Percentiles rank a stretch among this genome's conserved stretches.
Conservation (phyloP, 2,888 invertebrate species). For the Adineta ricciae region DNA sequence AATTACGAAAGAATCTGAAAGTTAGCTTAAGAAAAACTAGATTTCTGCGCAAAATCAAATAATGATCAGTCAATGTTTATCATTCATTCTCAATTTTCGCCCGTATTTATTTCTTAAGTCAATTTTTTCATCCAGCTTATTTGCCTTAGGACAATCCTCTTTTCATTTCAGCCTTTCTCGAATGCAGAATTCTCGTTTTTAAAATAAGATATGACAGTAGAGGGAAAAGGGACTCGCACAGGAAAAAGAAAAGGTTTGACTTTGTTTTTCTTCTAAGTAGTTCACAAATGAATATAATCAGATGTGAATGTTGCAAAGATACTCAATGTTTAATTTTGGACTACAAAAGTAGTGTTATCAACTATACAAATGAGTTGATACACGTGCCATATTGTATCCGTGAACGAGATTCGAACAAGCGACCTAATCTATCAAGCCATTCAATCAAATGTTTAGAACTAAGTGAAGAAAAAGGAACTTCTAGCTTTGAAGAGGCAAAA, state of each 20-base stretch:
- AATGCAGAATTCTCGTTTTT: not conserved
- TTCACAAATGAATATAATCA: not conserved
- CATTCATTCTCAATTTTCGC: too few species aligned
- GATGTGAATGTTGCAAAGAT: not conserved
- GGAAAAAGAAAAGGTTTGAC: not conserved
- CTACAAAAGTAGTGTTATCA: not conserved
- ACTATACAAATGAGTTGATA: not conserved
- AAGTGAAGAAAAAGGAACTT: not conserved
- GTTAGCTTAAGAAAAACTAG: not conserved
- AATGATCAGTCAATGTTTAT: too few species aligned
- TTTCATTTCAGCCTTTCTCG: too few species aligned
- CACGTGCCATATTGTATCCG: not conserved
- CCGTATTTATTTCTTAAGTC: too few species aligned
- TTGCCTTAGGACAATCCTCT: too few species aligned
- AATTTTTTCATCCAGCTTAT: too few species aligned
- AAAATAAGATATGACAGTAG: not conserved
- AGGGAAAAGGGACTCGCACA: not conserved
- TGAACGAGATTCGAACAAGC: not conserved
- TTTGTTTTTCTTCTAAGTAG: not conserved
- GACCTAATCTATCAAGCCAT: not conserved
- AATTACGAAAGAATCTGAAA: not conserved
- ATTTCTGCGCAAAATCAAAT: not conserved
- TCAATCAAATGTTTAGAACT: not conserved
- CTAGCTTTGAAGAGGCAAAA: not conserved
- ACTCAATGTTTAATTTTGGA: not conserved